Evolutionary conservation across 2,113 vertebrate genomes (phyloP), one percentile per base, ranked within the genome.

Genomic region (Argyrosomus japonicus): DNA sequence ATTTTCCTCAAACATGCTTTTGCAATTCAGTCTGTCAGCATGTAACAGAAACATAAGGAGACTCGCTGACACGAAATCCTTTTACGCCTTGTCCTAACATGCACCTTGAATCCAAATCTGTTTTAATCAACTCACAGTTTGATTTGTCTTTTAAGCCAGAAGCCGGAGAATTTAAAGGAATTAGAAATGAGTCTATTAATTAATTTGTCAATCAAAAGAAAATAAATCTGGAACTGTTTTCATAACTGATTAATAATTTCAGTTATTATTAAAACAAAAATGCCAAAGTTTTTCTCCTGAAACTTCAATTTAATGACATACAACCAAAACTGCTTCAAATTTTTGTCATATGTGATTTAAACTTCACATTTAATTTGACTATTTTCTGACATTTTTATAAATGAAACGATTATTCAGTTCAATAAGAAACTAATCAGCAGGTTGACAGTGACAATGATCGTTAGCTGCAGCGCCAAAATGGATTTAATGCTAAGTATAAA

Each of bases 1-100:
- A 1, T 62, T 75, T 81, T 81, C 25, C 47, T 47, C 40, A 4
- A 82, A 64, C 19, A 67, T 76, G 51, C 17, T 80, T 61, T 75
- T 62, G 56, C 62, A 64, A n/a, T 76, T 68, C 18, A 17, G 25
- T 61, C n/a, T 50, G 23, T 74, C 40, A 27, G 25, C 32, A 6
- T 23, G 18, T 45, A 25, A 57, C 5, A 4, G 58, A 54, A 51
- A 40, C 1, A 2, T 43, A 23, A 25, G 7, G 27, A 48, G 15
- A 7, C 3, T 18, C 13, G 1, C 32, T 40, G 40, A 63, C 21
- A 69, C 45, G 36, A 40, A n/a, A 18, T 32, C 65, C 51, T n/a
- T 75, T 75, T 56, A 65, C 51, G 63, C 3, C 18, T 54, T 36
- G 45, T 2, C 45, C 29, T 58, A 53, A 76, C 75, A 36, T 61